Base-by-base conservation (phyloP, 2,113 vertebrate genomes). In the Chionis minor region DNA sequence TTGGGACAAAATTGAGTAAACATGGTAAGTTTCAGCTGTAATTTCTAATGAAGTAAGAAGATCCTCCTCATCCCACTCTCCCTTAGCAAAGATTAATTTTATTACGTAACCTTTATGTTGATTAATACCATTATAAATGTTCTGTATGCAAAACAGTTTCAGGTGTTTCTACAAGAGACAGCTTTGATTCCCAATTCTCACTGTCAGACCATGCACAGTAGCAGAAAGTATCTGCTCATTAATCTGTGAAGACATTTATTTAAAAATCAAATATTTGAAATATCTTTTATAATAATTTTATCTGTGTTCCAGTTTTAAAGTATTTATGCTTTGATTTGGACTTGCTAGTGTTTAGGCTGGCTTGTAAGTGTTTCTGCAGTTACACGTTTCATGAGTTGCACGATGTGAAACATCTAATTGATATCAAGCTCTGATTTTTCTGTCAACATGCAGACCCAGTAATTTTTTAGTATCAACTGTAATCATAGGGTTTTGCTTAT, bases 1-100 rank as follows among this genome's bases (percentile, higher is more conserved):
- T 99, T 95, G 99, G 99, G 56, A 99, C 99, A 96, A 99, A 99
- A 96, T 96, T 99, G 90, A 98, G 97, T 92, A 99, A 99, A 96
- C 97, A 99, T 61, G 99, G 99, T 99, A 96, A 95, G 98, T 95
- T 80, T 88, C 22, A 16, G 47, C 49, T 85, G 51, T 66, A 3
- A n/a, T 38, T 79, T 83, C 58, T 73, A 66, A 12, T 52, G 4
- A 85, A 52, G 14, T 61, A 32, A 54, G 81, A 38, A 38, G 73
- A n/a, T 87, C 59, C 18, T 51, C 33, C 13, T 94, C 14, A 63
- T 81, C 16, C 15, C 5, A 20, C n/a, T 93, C 24, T 35, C 35
- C 14, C 21, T 90, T 83, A 66, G 52, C 38, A 67, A 86, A 78
- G 38, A 55, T 42, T 4, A 52, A 61, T 72, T 79, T 89, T 67